A percentile compares a stretch with the other conserved stretches of the same genome.
Evolutionary conservation across 92 coral and sea anemone genomes (phyloP).

Genomic region (Siderastrea siderea): DNA sequence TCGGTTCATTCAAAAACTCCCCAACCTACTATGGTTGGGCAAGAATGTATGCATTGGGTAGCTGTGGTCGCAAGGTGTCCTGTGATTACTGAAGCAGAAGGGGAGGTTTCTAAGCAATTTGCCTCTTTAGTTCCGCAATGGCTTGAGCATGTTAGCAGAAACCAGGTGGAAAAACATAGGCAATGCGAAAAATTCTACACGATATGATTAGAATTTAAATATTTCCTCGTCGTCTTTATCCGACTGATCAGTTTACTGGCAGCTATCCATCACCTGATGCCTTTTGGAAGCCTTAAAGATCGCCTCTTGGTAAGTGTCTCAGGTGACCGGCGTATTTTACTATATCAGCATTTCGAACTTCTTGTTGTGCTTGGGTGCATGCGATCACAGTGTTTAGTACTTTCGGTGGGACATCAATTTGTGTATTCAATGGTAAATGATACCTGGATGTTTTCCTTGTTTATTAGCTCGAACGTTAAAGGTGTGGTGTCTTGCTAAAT

Average conservation of each 20-base stretch:
- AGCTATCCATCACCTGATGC: slow-evolving; percentile 43
- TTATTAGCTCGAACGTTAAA: background rate
- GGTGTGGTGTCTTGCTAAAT: slow-evolving; percentile 2
- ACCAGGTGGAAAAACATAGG: slow-evolving; percentile 35
- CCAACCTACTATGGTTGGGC: background rate
- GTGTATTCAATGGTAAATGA: background rate
- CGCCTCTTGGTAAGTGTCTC: slow-evolving; percentile 74
- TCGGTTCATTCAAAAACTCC: background rate
- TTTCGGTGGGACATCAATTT: background rate
- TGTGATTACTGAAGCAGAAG: background rate
- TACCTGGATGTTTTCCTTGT: background rate
- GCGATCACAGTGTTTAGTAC: background rate
- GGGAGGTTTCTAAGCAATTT: slow-evolving; percentile 39
- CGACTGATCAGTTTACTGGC: background rate
- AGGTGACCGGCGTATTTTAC: background rate
- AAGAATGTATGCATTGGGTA: background rate
- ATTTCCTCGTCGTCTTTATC: background rate
- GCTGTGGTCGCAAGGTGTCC: background rate
- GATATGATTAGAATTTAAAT: background rate
- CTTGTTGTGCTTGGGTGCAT: background rate
- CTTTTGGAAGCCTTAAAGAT: slow-evolving; percentile 70
- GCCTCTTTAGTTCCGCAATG: slow-evolving; percentile 12
- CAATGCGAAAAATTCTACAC: slow-evolving; percentile 10
- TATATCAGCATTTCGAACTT: background rate
- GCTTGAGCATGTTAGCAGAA: slow-evolving; percentile 7